Percentiles rank a stretch among this genome's conserved stretches.
phyloP scores from a whole-genome alignment of 2,888 invertebrate species.

The Bimastos eiseni region DNA sequence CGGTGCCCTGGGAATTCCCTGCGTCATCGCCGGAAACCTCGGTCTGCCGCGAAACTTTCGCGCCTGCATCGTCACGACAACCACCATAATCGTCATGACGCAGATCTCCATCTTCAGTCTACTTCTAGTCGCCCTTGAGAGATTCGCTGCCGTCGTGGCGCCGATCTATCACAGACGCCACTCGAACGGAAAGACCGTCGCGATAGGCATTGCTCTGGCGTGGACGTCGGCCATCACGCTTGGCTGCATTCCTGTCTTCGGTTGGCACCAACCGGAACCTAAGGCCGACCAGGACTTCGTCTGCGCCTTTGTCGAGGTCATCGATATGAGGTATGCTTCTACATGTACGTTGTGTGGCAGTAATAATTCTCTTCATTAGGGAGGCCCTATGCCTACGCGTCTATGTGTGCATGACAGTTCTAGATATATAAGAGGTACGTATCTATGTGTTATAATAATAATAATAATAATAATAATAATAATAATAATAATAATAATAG shows the following conservation, averaged over 20 bases:
- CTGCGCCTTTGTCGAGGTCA: constrained; percentile 54
- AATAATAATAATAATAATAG: too few relatives aligned
- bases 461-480: too few relatives aligned
- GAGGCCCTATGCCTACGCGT: too few relatives aligned
- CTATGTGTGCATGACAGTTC: too few relatives aligned
- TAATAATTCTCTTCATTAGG: too few relatives aligned
- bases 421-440: too few relatives aligned
- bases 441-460: too few relatives aligned
- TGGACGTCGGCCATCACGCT: constrained; percentile 53
- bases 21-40: constrained; percentile 33
- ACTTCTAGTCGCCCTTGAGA: constrained; percentile 55
- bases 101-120: constrained; percentile 58
- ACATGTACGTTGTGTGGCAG: too few relatives aligned
- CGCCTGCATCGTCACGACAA: constrained; percentile 50
- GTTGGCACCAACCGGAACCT: constrained; percentile 52
- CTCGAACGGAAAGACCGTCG: constrained; percentile 48
- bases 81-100: constrained; percentile 54
- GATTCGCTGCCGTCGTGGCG: constrained; percentile 55
- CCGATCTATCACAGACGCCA: constrained; percentile 53
- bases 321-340: constrained; percentile 50
- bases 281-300: constrained; percentile 40
- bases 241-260: constrained; percentile 56
- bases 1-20: constrained; percentile 43
- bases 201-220: constrained; percentile 46
- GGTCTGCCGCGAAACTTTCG: constrained; percentile 37